Evolutionary conservation across 2,113 vertebrate genomes (phyloP), one percentile per base, ranked within the genome.

Genomic region (Conger conger): DNA sequence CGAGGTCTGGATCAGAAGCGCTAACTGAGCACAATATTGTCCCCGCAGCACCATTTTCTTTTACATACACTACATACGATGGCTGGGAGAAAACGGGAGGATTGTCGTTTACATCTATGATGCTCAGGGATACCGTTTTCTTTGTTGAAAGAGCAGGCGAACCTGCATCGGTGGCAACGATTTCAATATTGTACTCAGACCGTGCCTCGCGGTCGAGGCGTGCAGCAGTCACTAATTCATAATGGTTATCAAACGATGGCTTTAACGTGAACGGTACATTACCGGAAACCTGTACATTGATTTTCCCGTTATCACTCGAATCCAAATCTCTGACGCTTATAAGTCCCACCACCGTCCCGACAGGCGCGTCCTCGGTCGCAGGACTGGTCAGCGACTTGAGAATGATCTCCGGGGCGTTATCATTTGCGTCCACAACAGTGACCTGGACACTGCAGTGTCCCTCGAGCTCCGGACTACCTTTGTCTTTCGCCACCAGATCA

Each of bases 81-180:
- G 91, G 86, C 5, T 95, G 94, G 2, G 96, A 91, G 81, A 97
- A 96, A 60, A 85, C 86, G 33, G 96, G 96, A 23, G 93, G 86
- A 76, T 96, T 96, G 88, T 97, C 96, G 3, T 97, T 97, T 78
- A 95, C 92, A 54, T 97, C 96, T 85, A 94, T 82, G 35, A 97
- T 80, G 0, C 95, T 93, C 35, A 97, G 86, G 1, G 91, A 83
- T 79, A 97, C 90, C 3, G 89, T 86, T 86, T 94, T 93, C 53
- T 95, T 95, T 88, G 94, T 94, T 2, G 91, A 94, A 78, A 97
- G 91, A 0, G 89, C 76, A 2, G 96, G 96, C 42, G 91, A 94
- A 37, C 94, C 97, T 0, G 91, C 93, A 88, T 98, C 97, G 0
- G 76, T 92, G 0, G 97, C 97, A 20, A 88, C 85, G 82, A 95